Percentiles rank a stretch among this genome's conserved stretches.
These are phyloP conservation scores for Mesocentrotus franciscanus DNA, from an alignment of 53 echinoderm and acorn worm genomes.

Conservation along the genomic window DNA sequence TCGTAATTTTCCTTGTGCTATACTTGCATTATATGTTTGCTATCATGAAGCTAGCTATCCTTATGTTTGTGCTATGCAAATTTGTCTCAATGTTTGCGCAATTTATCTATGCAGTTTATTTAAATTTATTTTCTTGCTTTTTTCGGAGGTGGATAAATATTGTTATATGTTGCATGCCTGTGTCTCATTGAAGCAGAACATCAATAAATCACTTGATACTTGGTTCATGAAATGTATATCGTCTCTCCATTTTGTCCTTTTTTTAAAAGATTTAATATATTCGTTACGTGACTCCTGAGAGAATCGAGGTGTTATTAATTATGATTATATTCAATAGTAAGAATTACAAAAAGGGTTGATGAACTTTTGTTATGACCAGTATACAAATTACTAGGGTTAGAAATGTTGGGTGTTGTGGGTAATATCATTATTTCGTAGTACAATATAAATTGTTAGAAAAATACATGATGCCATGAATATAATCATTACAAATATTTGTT, in stretches of 20 bases:
- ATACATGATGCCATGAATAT: no score
- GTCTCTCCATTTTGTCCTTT: background rate
- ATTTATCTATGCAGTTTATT: background rate
- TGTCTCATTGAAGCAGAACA: background rate
- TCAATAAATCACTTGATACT: conserved; percentile 11
- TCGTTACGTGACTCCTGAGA: no score
- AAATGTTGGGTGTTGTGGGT: no score
- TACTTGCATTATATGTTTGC: background rate
- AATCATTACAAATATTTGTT: no score
- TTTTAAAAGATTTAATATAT: background rate
- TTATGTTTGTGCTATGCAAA: background rate
- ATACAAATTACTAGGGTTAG: no score
- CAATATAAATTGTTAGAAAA: no score
- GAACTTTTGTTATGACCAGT: no score
- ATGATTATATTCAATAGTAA: no score
- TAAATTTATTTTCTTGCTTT: conserved; percentile 13
- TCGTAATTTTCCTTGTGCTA: background rate
- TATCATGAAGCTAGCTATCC: background rate
- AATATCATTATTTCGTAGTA: no score
- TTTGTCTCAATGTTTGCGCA: background rate
- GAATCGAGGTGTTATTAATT: no score
- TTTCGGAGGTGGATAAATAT: background rate
- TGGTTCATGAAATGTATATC: background rate
- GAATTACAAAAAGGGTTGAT: no score
- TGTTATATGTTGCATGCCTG: background rate